Evolutionary conservation across 2,113 vertebrate species (phyloP).

Genomic region (Hystrix brachyura): DNA sequence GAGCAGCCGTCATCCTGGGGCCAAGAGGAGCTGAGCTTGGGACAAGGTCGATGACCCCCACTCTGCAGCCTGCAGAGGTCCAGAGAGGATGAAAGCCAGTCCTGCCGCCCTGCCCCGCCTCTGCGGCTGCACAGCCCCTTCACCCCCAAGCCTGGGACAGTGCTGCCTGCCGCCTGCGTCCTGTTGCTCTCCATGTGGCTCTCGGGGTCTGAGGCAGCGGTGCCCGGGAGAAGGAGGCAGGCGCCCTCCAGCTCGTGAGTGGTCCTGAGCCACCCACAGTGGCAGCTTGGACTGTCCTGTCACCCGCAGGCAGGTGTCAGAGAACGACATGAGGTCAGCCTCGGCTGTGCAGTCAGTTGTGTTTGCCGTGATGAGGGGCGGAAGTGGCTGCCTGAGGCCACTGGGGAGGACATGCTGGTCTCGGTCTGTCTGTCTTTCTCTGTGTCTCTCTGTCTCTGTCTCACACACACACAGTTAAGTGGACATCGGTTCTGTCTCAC

Average conservation of each 20-base stretch:
- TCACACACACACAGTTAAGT: neutral
- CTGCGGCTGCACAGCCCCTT: neutral
- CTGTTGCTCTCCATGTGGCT: neutral
- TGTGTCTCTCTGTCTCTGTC: neutral
- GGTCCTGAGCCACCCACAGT: neutral
- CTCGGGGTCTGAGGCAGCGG: neutral
- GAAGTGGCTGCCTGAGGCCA: neutral
- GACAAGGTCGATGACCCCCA: neutral
- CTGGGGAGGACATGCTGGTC: too few relatives aligned
- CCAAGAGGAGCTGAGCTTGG: neutral
- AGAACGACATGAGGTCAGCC: too few relatives aligned
- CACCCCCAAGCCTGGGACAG: neutral
- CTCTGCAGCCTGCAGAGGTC: neutral
- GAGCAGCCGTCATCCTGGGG: neutral
- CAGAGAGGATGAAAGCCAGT: neutral
- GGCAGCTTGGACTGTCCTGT: neutral
- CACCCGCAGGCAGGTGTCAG: neutral
- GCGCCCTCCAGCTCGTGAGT: accelerated
- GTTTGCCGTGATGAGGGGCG: neutral
- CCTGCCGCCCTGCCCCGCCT: neutral
- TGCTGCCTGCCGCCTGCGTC: neutral
- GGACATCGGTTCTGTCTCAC: neutral
- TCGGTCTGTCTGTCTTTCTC: too few relatives aligned
- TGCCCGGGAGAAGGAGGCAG: neutral
- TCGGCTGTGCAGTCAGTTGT: neutral